Conservation (phyloP, 2,797 vertebrate species). For the Gallinago stenura region DNA sequence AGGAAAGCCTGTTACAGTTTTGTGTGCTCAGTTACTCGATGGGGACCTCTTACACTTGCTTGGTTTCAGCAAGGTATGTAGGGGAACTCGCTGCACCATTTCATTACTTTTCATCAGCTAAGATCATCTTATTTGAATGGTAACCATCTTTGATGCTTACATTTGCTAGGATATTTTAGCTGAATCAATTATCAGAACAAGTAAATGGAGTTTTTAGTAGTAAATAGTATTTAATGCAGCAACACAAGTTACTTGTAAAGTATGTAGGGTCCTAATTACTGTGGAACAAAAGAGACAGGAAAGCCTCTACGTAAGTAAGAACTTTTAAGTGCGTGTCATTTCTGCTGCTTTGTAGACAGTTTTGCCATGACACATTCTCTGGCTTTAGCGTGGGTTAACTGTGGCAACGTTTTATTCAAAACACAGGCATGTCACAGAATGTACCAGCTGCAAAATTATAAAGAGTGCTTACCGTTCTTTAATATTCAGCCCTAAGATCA, state of each 20-base stretch:
- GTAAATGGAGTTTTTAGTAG: not conserved
- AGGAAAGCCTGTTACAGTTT: not conserved
- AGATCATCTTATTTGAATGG: not conserved
- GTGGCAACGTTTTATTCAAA: not conserved
- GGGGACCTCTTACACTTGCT: not conserved
- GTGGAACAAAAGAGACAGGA: not conserved
- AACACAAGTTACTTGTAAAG: not conserved
- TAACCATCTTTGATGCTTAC: not conserved
- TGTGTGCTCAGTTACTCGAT: not conserved
- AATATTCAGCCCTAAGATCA: not conserved
- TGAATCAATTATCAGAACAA: not conserved
- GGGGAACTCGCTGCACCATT: not conserved
- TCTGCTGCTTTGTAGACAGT: not conserved
- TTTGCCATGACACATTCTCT: not conserved
- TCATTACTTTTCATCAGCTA: not conserved
- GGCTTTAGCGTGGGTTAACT: not conserved
- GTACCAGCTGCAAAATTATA: not conserved
- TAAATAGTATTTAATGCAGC: not conserved
- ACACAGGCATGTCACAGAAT: not conserved
- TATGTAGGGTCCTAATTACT: not conserved
- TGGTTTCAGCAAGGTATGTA: not conserved
- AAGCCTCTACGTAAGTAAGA: not conserved
- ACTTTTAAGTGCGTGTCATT: not conserved
- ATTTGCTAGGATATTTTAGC: not conserved
- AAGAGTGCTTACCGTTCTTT: not conserved